Conservation (phyloP, 2,888 invertebrate genomes). For the Lepetodrilus schrolli region DNA sequence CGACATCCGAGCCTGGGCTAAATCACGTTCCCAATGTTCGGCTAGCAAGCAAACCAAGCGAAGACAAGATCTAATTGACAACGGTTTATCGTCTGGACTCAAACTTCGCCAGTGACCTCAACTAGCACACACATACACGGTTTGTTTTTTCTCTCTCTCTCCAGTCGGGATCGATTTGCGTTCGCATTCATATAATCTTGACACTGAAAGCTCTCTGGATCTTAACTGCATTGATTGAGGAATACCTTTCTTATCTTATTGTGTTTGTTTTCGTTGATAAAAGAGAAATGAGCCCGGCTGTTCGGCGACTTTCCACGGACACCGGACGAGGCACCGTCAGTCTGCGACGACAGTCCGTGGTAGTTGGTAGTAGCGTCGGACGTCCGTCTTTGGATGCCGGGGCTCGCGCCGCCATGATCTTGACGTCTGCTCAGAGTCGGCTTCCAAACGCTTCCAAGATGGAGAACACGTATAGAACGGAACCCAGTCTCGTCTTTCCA, state of each 20-base stretch:
- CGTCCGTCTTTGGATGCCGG: conserved; percentile 38
- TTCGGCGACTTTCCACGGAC: conserved; percentile 15
- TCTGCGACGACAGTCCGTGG: conserved; percentile 38
- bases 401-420: conserved; percentile 43
- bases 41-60: too few species aligned
- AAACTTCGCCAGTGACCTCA: neutral
- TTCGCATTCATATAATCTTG: neutral
- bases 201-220: neutral
- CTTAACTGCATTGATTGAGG: neutral
- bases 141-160: too few species aligned
- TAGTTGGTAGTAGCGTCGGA: conserved; percentile 22
- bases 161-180: neutral
- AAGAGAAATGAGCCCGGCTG: conserved; percentile 18
- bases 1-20: too few species aligned
- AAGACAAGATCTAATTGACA: too few species aligned
- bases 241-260: too few species aligned
- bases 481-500: conserved; percentile 50
- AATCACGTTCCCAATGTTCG: too few species aligned
- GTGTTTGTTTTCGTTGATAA: neutral
- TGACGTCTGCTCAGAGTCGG: conserved; percentile 50
- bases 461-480: conserved; percentile 64
- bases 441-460: conserved; percentile 45
- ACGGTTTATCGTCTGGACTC: neutral
- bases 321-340: neutral
- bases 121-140: neutral